These are phyloP conservation scores for Chlamydotis undulata DNA, from an alignment of 2,113 vertebrate genomes.

Conservation along the genomic window DNA sequence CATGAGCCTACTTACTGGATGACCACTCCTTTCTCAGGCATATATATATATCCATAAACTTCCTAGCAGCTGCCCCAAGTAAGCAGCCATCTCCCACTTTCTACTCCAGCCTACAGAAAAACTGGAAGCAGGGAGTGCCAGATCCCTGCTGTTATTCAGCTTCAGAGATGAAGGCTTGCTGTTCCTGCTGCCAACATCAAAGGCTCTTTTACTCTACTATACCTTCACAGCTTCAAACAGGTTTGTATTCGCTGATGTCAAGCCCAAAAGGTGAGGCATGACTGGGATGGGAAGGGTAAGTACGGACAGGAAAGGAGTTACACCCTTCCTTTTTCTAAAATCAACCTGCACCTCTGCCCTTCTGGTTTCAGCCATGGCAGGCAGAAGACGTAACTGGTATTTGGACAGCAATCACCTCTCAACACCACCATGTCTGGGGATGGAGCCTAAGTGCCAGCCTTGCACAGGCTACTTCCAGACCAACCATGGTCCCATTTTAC, in stretches of 20 bases:
- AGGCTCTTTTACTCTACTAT: background rate
- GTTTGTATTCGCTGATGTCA: background rate
- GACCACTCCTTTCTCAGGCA: background rate
- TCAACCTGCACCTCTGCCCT: background rate
- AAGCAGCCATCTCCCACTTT: background rate
- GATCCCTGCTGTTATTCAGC: background rate
- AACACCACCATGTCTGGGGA: background rate
- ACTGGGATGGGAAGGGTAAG: background rate
- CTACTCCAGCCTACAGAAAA: background rate
- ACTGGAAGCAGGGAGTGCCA: background rate
- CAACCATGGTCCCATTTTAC: background rate
- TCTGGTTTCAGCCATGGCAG: background rate
- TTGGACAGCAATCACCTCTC: background rate
- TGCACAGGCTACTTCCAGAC: background rate
- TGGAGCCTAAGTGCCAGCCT: background rate
- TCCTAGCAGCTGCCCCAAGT: background rate
- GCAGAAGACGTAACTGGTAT: background rate
- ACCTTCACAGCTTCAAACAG: background rate
- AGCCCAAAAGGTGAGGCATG: background rate
- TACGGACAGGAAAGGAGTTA: background rate
- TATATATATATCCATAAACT: background rate
- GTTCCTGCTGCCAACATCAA: background rate
- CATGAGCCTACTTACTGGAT: rapidly evolving
- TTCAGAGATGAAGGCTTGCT: background rate
- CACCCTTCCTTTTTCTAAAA: background rate